Evolutionary conservation across 2,797 vertebrate genomes (phyloP), one percentile per base, ranked within the genome.

Genomic region (Enteromius argenteus): DNA sequence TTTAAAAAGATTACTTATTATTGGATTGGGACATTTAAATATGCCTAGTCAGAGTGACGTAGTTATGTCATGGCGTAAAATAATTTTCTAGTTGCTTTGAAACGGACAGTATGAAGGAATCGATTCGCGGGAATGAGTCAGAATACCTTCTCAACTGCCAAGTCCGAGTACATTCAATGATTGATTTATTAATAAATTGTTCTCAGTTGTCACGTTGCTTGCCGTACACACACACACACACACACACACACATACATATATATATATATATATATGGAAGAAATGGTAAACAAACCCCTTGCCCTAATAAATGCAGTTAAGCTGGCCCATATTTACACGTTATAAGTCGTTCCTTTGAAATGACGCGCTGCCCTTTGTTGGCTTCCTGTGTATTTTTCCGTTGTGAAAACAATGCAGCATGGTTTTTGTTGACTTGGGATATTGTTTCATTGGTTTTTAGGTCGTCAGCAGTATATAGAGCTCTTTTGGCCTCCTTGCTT

Each of bases 401-500:
- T 49, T 74, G 60, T 74, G 80, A 74, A 72, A 81, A 81, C 49
- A 60, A 72, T 32, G 68, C n/a, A 30, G 67, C 37, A 30, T 75
- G 42, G 3, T 14, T 68, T 67, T 27, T 23, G 35, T 64, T 77
- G 69, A 80, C 46, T 32, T 11, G 37, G 64, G 79, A 51, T 75
- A 49, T 67, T 68, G 62, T 51, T 62, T 69, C 71, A 21, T 11
- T 53, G 76, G 62, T 72, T 64, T 19, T 75, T 60, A 51, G n/a
- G 42, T 69, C 51, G 19, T 74, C 73, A 27, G 62, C 53, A 82
- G 27, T 62, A 79, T 27, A 86, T 53, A 0, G 73, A 83, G 84
- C 88, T 79, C 88, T 86, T 84, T 53, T 87, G 78, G 35, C 58
- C 39, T 87, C 14, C 10, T 71, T 69, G 46, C 6, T 51, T 23